Percentiles rank a stretch among this genome's conserved stretches.
These are phyloP conservation scores for Dugesia japonica DNA, from an alignment of 2,888 invertebrate species.

Conservation along the genomic window DNA sequence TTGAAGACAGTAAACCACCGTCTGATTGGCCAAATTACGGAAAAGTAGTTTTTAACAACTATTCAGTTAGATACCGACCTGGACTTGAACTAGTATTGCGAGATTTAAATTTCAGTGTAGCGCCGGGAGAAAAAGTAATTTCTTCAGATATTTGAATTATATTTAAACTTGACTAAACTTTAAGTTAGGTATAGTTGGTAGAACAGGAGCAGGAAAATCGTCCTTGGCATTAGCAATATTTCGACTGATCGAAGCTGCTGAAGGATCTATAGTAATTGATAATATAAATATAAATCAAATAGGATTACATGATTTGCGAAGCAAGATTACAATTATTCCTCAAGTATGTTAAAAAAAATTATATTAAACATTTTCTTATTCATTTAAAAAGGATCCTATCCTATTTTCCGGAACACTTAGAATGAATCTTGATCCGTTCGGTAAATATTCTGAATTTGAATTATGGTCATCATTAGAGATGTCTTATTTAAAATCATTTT, in stretches of 20 bases:
- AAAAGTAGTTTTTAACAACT: constrained; percentile 40
- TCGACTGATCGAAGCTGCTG: constrained; percentile 41
- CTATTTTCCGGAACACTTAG: constrained; percentile 33
- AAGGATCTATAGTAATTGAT: constrained; percentile 41
- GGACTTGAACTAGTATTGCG: constrained; percentile 43
- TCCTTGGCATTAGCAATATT: constrained; percentile 42
- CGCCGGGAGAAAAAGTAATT: constrained; percentile 41
- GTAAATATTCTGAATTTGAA: constrained; percentile 32
- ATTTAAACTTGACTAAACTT: not conserved
- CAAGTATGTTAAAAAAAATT: constrained; percentile 38
- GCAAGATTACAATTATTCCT: constrained; percentile 43
- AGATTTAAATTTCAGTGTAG: constrained; percentile 40
- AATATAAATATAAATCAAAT: constrained; percentile 38
- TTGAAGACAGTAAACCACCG: constrained; percentile 36
- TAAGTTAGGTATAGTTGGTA: constrained; percentile 55
- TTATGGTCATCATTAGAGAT: constrained; percentile 27
- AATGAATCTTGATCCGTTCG: constrained; percentile 34
- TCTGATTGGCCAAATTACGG: constrained; percentile 42
- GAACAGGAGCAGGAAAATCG: constrained; percentile 47
- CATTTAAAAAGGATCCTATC: constrained; percentile 48
- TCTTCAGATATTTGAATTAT: not conserved
- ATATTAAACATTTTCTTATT: too few relatives aligned
- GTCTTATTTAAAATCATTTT: constrained; percentile 35
- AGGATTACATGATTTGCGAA: constrained; percentile 40
- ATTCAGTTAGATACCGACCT: constrained; percentile 42